Conservation (phyloP, 1,140 invertebrate genomes). For the Drosophila persimilis region DNA sequence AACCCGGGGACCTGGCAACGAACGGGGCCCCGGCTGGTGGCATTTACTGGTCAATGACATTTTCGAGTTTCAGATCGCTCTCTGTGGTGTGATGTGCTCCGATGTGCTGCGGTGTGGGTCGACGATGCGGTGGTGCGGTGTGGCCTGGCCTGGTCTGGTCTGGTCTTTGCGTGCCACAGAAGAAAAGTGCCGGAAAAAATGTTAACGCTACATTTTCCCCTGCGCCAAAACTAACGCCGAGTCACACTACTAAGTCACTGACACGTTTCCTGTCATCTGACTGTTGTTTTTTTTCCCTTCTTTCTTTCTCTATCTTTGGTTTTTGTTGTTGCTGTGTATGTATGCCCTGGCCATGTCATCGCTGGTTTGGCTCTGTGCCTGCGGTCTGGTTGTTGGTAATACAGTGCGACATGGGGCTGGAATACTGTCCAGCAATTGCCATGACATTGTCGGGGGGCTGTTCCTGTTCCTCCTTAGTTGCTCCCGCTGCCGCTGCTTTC, state of each 20-base stretch:
- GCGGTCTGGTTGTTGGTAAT: too few species aligned
- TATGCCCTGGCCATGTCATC: constrained; percentile 45
- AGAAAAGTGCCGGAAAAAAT: constrained; percentile 71
- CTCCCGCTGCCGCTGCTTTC: constrained; percentile 37
- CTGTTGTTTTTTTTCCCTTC: constrained; percentile 24
- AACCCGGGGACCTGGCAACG: constrained; percentile 26
- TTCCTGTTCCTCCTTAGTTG: constrained; percentile 17
- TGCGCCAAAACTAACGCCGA: constrained; percentile 63
- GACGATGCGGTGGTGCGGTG: constrained; percentile 25
- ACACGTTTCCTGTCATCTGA: constrained; percentile 64
- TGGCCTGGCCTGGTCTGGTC: constrained; percentile 16
- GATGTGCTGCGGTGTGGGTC: constrained; percentile 9
- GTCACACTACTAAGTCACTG: constrained; percentile 64
- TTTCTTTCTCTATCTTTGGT: constrained; percentile 8
- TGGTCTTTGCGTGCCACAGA: constrained; percentile 54
- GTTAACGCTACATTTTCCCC: constrained; percentile 56
- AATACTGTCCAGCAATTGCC: too few species aligned
- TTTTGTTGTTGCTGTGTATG: constrained; percentile 3
- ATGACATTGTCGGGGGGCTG: not conserved
- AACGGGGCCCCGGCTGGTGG: constrained; percentile 52
- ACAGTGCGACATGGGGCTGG: too few species aligned
- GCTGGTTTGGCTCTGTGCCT: constrained; percentile 12
- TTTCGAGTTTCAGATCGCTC: constrained; percentile 53
- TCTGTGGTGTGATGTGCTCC: not conserved
- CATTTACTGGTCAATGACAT: constrained; percentile 80